phyloP scores from a whole-genome alignment of 2,888 invertebrate genomes.

The Cenopis cana region DNA sequence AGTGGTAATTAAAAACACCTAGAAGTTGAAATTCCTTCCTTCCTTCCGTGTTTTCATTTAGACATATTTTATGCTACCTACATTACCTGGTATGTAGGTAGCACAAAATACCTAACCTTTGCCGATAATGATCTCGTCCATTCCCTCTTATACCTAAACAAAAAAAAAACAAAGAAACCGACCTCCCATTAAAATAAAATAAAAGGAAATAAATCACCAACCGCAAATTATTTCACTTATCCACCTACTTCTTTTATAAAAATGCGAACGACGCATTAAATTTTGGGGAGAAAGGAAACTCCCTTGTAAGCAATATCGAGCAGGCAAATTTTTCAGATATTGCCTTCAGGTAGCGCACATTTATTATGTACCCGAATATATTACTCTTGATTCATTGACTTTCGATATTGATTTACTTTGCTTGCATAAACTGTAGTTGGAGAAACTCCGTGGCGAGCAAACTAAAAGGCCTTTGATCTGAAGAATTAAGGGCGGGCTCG shows the following conservation, averaged over 20 bases:
- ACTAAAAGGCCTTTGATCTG: conserved; percentile 66
- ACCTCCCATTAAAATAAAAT: conserved; percentile 84
- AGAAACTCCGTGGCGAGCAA: conserved; percentile 64
- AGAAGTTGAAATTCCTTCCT: neutral
- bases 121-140: conserved; percentile 65
- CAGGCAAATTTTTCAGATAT: conserved; percentile 86
- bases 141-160: conserved; percentile 70
- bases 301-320: conserved; percentile 85
- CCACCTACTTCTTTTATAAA: conserved; percentile 83
- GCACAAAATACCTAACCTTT: conserved; percentile 66
- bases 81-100: conserved; percentile 38
- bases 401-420: conserved; percentile 85
- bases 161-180: conserved; percentile 79
- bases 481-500: conserved; percentile 66
- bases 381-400: conserved; percentile 86
- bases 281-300: conserved; percentile 85
- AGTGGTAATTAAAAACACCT: neutral
- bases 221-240: conserved; percentile 85
- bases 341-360: conserved; percentile 86
- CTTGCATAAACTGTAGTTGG: conserved; percentile 82
- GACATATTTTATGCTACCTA: conserved; percentile 60
- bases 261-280: conserved; percentile 85
- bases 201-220: conserved; percentile 83
- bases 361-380: conserved; percentile 86
- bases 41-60: conserved; percentile 55